Evolutionary conservation across 2,797 vertebrate genomes (phyloP), one percentile per base, ranked within the genome.

Genomic region (Sparidentex hasta): DNA sequence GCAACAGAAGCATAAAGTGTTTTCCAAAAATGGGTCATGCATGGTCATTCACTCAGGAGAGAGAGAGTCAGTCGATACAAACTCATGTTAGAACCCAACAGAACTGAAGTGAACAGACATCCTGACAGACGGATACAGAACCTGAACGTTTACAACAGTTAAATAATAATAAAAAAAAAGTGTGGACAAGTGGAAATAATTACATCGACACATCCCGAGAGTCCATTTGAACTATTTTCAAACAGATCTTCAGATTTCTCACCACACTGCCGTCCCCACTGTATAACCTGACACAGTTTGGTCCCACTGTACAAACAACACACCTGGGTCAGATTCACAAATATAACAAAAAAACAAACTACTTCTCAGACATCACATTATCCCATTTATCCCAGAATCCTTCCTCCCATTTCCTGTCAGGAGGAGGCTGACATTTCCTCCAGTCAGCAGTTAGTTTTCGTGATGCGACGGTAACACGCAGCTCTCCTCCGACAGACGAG

Each of bases 251-350:
- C 29, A 6, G 29, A 70, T 20, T 48, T 21, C 57, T 72, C 21
- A 25, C 62, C 4, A 17, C 54, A 0, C 74, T 38, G 5, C 62
- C 17, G 0, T 68, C 72, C 29, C 72, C 77, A 77, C 83, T 86
- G 87, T 76, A 78, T 80, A 62, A 81, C 87, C 87, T 29, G 87
- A 82, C 83, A 83, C 83, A 87, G 83, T 3, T 86, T 78, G 87
- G 87, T 87, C 85, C 57, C 64, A 25, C 50, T 76, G 7, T 48
- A 80, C 71, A 27, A 6, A 58, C 25, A 81, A 29, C 61, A 71
- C 11, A 71, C 51, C 50, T 17, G 20, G 46, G 44, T 76, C 48
- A 65, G 41, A 55, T 14, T 3, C 25, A 65, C 65, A 78, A 20
- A 2, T 16, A 17, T 4, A 29, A 29, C 1, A 33, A 33, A 33